Evolutionary conservation across 2,888 invertebrate genomes (phyloP).

Genomic region (Apamea crenata): DNA sequence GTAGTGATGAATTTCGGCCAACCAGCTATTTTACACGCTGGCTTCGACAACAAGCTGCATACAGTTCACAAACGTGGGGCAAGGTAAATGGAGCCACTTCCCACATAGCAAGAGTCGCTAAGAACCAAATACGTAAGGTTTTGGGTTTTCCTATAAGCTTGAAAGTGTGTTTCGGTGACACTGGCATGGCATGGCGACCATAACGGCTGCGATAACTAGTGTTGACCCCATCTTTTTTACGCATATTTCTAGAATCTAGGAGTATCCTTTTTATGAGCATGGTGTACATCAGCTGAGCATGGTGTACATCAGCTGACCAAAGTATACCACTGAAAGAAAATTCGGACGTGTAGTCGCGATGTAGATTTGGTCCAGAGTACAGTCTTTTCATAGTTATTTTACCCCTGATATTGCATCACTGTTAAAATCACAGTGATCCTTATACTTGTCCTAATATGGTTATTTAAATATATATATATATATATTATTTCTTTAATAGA

Average conservation of each 20-base stretch:
- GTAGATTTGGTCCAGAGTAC: not conserved
- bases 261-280: not conserved
- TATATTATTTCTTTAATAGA: too few species aligned
- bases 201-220: not conserved
- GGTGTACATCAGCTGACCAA: not conserved
- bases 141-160: not conserved
- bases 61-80: not conserved
- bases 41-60: not conserved
- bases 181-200: conserved; percentile 4
- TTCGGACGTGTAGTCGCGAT: too few species aligned
- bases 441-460: too few species aligned
- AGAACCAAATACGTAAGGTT: conserved; percentile 5
- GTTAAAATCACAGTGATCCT: too few species aligned
- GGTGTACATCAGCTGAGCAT: not conserved
- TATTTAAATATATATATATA: too few species aligned
- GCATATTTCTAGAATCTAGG: not conserved
- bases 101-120: conserved; percentile 18
- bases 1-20: not conserved
- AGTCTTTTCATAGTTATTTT: too few species aligned
- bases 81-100: conserved; percentile 30
- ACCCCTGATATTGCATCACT: too few species aligned
- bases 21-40: not conserved
- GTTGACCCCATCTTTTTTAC: too few species aligned
- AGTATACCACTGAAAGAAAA: not conserved
- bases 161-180: conserved; percentile 14